Evolutionary conservation across 2,888 invertebrate genomes (phyloP).

Genomic region (Blastobasis lacticolella): DNA sequence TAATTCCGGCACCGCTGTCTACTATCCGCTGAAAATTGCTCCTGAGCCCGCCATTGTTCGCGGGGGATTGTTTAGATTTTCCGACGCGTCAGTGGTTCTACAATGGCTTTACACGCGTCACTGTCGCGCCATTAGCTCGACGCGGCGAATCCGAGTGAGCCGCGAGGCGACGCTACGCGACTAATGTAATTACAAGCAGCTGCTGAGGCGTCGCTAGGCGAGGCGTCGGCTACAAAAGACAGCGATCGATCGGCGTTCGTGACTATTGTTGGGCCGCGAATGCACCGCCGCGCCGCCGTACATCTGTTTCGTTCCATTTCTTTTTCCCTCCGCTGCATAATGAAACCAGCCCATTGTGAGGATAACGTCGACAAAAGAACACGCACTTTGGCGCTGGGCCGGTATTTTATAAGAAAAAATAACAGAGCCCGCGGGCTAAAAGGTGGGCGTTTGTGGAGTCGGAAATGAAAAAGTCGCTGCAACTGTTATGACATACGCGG

Average conservation of each 20-base stretch:
- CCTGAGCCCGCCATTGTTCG: constrained; percentile 41
- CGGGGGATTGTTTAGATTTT: constrained; percentile 22
- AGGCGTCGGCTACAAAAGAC: constrained; percentile 47
- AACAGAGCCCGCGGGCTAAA: constrained; percentile 52
- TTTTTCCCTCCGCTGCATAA: constrained; percentile 62
- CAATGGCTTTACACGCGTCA: constrained; percentile 8
- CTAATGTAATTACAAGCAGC: constrained; percentile 39
- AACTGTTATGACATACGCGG: constrained; percentile 70
- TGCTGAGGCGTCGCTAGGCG: constrained; percentile 34
- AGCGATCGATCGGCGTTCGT: constrained; percentile 63
- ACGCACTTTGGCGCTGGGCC: constrained; percentile 50
- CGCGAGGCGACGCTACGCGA: constrained; percentile 13
- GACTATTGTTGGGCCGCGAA: constrained; percentile 62
- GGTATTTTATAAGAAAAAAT: constrained; percentile 65
- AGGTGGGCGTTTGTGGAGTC: constrained; percentile 61
- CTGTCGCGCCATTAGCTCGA: constrained; percentile 16
- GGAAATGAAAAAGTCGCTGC: constrained; percentile 66
- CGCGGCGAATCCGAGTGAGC: constrained; percentile 10
- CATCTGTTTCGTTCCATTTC: constrained; percentile 72
- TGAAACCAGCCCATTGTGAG: constrained; percentile 66
- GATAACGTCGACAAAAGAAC: constrained; percentile 66
- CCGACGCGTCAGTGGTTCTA: not conserved
- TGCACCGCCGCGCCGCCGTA: constrained; percentile 46
- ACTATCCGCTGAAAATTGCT: constrained; percentile 59
- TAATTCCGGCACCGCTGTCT: constrained; percentile 53